Base-by-base conservation (phyloP, 2,113 vertebrate genomes). In the Brienomyrus longianalis region DNA sequence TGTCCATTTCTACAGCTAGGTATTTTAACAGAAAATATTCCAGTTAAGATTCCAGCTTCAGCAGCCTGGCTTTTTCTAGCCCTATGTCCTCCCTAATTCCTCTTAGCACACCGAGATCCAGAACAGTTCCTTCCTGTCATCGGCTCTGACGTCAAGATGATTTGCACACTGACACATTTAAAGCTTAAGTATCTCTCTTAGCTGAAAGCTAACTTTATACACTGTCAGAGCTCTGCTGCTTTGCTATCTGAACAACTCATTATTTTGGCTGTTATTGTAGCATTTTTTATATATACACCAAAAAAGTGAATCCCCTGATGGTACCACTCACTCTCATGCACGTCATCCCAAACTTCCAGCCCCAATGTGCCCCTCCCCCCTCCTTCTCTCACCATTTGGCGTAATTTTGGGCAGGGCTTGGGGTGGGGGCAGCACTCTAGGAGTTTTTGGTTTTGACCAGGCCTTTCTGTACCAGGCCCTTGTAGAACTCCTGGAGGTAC, bases 371-470 rank as follows among this genome's bases (percentile, higher is more conserved):
- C 88, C 92, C 92, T 90, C 84, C 56, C 83, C 39, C 91, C 19
- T 87, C 51, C 93, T 91, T 83, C 91, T 96, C 96, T 96, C 96
- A 96, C 96, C 96, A 95, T 96, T 91, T 45, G 90, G 70, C 91
- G 90, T 91, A 91, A 90, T 93, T 93, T 92, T 89, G 91, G 86
- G 89, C 89, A 39, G 89, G 74, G 35, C 48, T 48, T n/a, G 83
- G 83, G 89, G 15, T 85, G 90, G 91, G 89, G 88, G 92, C 92
- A 91, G 94, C 96, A 95, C 96, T 99, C 99, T 97, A 96, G 96
- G 97, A 97, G 97, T 98, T 98, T 98, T 99, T 99, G 97, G 98
- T 99, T 98, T 99, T 99, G 96, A 99, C 98, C 97, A 99, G 97
- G 95, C 98, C 98, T 95, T 99, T 99, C 96, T 97, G 97, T 96